Evolutionary conservation across 2,888 invertebrate species (phyloP).

Genomic region (Ormyrus pomaceus): DNA sequence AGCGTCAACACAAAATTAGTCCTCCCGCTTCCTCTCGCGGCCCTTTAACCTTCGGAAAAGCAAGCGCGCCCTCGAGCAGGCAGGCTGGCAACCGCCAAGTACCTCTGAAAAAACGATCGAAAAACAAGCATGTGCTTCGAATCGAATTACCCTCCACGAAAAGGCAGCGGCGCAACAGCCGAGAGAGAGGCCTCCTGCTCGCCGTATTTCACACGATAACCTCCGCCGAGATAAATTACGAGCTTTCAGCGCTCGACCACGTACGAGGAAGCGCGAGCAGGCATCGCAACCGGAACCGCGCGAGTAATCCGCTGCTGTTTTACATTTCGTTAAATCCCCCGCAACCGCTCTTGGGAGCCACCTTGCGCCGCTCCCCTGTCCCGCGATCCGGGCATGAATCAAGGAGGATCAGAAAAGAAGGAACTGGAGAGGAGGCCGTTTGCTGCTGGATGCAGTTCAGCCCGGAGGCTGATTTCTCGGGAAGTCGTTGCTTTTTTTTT

Average conservation of each 20-base stretch:
- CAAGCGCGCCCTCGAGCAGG: constrained; percentile 14
- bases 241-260: constrained; percentile 33
- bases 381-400: background rate
- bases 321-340: constrained; percentile 27
- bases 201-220: constrained; percentile 12
- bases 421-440: no score
- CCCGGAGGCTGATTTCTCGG: background rate
- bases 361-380: background rate
- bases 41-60: background rate
- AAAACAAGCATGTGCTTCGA: constrained; percentile 47
- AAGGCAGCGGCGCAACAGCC: background rate
- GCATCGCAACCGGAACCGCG: constrained; percentile 9
- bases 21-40: constrained; percentile 2
- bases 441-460: background rate
- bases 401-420: constrained; percentile 22
- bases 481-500: constrained; percentile 13
- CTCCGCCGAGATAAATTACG: constrained; percentile 25
- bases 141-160: constrained; percentile 47
- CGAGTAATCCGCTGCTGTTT: constrained; percentile 22
- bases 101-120: constrained; percentile 17
- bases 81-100: background rate
- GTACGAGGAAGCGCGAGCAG: background rate
- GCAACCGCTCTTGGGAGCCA: background rate
- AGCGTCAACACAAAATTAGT: constrained; percentile 29
- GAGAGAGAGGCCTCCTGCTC: no score